A percentile compares a stretch with the other conserved stretches of the same genome.
Evolutionary conservation across 2,888 invertebrate species (phyloP).

Genomic region (Conus canariensis): DNA sequence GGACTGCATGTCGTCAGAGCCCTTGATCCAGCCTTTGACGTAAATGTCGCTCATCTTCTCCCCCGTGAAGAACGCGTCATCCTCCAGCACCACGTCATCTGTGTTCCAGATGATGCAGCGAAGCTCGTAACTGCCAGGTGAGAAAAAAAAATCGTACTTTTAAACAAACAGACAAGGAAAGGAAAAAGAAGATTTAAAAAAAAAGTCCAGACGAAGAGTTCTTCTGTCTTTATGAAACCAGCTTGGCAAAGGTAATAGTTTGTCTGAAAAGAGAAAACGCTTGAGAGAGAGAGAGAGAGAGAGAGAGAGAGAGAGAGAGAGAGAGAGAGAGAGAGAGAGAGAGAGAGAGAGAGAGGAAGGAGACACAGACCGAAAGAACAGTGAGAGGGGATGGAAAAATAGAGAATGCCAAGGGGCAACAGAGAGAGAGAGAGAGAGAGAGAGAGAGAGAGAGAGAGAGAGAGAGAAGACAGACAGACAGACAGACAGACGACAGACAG

Average conservation of each 20-base stretch:
- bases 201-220: background rate
- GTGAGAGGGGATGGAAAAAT: too few species aligned
- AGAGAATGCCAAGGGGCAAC: too few species aligned
- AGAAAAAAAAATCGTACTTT: background rate
- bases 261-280: too few species aligned
- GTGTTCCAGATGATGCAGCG: constrained; percentile 95
- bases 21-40: constrained; percentile 87
- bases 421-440: too few species aligned
- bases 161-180: background rate
- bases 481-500: background rate
- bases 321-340: too few species aligned
- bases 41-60: constrained; percentile 98
- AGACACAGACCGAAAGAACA: too few species aligned
- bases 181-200: background rate
- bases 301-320: too few species aligned
- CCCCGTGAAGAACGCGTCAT: constrained; percentile 92
- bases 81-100: constrained; percentile 94
- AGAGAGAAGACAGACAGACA: background rate
- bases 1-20: constrained; percentile 85
- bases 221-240: too few species aligned
- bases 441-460: too few species aligned
- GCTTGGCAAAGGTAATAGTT: too few species aligned
- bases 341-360: too few species aligned
- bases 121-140: constrained; percentile 85
- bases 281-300: too few species aligned